Evolutionary conservation across 2,113 vertebrate genomes (phyloP), one percentile per base, ranked within the genome.

Genomic region (Mesembrinibis cayennensis): DNA sequence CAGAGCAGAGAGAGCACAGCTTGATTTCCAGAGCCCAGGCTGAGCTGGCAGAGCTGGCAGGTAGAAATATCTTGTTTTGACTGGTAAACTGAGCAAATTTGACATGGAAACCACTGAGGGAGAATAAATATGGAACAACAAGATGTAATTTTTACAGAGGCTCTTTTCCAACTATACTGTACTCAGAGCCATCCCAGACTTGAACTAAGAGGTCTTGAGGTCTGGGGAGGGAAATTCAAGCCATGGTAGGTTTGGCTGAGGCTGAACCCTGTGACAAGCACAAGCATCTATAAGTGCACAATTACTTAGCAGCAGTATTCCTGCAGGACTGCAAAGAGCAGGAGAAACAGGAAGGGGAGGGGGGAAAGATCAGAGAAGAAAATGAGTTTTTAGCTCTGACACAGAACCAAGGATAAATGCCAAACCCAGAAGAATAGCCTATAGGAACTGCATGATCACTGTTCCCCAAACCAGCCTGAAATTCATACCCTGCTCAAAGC

Each of bases 51-150:
- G 93, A 87, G 83, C 92, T 96, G 96, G 91, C 96, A 97, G 96
- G 91, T 97, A 96, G 95, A 94, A 97, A 94, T 95, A 93, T 96
- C 95, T 95, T 97, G 93, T 96, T 97, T 96, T 97, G 94, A 96
- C 95, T 96, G 95, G 95, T 97, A 97, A 97, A 97, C 96, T 95
- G 96, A 97, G 94, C 95, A 97, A 96, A 89, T 96, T 92, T 96
- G 96, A 97, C 92, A 94, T 91, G 89, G 85, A 96, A 95, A 93
- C 93, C 93, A 93, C 93, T 95, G 91, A 95, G 93, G 96, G 89
- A 94, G 96, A 97, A 96, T 96, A 97, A 97, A 96, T 97, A 94
- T 65, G 92, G 92, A 97, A 96, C 91, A 97, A 96, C 78, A 96
- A 97, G 94, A 96, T 87, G 61, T 87, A 88, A 89, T 97, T 97